Base-by-base conservation (phyloP, 2,113 vertebrate species). In the Nannobrachium achirus region DNA sequence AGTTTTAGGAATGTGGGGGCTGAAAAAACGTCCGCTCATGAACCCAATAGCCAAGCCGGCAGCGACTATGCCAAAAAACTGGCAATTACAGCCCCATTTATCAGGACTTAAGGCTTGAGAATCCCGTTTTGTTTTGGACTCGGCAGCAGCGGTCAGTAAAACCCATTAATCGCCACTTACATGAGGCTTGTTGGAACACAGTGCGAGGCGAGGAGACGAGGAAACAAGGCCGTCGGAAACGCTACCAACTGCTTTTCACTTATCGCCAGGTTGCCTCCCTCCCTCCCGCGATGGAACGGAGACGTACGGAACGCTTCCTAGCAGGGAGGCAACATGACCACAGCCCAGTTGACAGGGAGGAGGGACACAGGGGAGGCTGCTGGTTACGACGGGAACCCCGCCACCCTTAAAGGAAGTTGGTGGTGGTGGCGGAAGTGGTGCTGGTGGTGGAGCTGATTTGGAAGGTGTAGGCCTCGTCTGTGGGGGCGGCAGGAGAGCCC, bases 381-480 rank as follows among this genome's bases (percentile, higher is more conserved):
- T 64, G 4, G 25, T 33, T n/a, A 33, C 25, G 6, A 33, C 6
- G 40, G n/a, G 13, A 7, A n/a, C 33, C 0, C 7, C 14, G 51
- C 10, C 0, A 4, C 52, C 57, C 75, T 33, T 87, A 90, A 50
- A 91, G 83, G 71, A 89, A 91, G 80, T 82, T 91, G 53, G 19
- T 56, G 59, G 73, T 91, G 53, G 19, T 56, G 59, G 73, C 9
- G 41, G 50, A 18, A 51, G 59, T 58, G 10, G 44, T 69, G 59
- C 51, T 72, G 60, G 57, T 69, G 56, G 51, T 74, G 60, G 57
- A 50, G 2, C 64, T 25, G 0, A 85, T 56, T 62, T 86, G 48
- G 59, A 90, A 90, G 19, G 80, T 56, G 33, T 15, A 53, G 33
- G 67, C 61, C 1, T 3, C 1, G 1, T 60, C 48, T 16, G 75